phyloP scores from a whole-genome alignment of 92 coral and sea anemone genomes.

The Epizoanthus stellaris region DNA sequence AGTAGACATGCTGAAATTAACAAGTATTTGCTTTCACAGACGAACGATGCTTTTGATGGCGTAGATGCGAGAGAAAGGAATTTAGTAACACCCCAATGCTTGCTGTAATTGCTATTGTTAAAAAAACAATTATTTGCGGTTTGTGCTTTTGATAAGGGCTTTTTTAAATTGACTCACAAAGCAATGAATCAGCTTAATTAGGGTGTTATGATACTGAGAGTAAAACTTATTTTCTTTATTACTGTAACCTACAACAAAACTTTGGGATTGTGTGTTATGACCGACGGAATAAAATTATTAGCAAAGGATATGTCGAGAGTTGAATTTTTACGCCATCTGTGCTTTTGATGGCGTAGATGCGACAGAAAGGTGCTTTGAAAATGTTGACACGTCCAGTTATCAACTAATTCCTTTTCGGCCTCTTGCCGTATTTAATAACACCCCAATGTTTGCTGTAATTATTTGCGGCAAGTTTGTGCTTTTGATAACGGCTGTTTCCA shows the following conservation, averaged over 20 bases:
- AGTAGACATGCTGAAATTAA: not conserved
- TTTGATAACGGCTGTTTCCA: too few relatives aligned
- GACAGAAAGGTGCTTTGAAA: not conserved
- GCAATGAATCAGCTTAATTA: too few relatives aligned
- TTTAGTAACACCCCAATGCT: too few relatives aligned
- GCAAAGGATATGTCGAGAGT: slow-evolving; percentile 3
- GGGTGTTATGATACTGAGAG: too few relatives aligned
- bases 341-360: not conserved
- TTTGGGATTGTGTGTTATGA: not conserved
- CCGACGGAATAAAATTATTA: not conserved
- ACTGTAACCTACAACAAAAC: not conserved
- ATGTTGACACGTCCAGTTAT: not conserved
- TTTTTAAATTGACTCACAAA: too few relatives aligned
- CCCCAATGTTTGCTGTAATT: too few relatives aligned
- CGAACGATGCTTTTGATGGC: not conserved
- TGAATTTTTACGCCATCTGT: not conserved
- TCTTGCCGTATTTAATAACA: not conserved
- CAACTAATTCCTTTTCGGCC: not conserved
- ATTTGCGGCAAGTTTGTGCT: too few relatives aligned
- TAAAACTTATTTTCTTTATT: too few relatives aligned
- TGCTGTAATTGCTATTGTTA: too few relatives aligned
- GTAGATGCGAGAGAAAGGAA: not conserved
- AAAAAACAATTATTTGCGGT: too few relatives aligned
- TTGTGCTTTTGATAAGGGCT: too few relatives aligned
- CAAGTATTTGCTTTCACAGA: not conserved